Evolutionary conservation across 2,888 invertebrate species (phyloP).

Genomic region (Taphrorychus bicolor): DNA sequence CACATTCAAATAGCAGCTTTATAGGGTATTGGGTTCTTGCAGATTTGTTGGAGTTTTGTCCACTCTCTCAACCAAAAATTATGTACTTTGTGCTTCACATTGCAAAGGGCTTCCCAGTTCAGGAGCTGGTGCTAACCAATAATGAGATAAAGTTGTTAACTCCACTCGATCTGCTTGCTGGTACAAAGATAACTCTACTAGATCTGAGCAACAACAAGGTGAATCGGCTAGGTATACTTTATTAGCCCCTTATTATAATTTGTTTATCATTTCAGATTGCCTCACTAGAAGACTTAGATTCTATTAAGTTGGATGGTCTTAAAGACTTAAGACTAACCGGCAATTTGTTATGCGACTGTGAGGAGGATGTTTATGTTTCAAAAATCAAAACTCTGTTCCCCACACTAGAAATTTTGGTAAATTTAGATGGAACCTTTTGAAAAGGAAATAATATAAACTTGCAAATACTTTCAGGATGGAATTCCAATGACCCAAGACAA

Average conservation of each 20-base stretch:
- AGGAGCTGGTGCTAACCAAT: conserved; percentile 50
- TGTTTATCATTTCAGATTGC: conserved; percentile 42
- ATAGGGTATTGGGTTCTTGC: conserved; percentile 13
- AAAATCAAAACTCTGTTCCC: conserved; percentile 64
- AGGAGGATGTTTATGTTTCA: conserved; percentile 67
- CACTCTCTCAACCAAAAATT: conserved; percentile 61
- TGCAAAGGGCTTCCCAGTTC: conserved; percentile 48
- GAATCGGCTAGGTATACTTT: too few relatives aligned
- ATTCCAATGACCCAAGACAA: conserved; percentile 56
- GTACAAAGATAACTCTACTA: conserved; percentile 43
- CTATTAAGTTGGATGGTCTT: conserved; percentile 48
- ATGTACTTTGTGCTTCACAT: conserved; percentile 60
- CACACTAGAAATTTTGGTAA: conserved; percentile 62
- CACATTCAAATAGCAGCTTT: neutral
- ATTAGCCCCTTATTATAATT: too few relatives aligned
- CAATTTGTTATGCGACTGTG: conserved; percentile 74
- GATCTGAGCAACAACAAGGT: conserved; percentile 53
- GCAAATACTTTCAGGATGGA: conserved; percentile 62
- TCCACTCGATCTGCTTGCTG: conserved; percentile 52
- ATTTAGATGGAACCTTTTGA: conserved; percentile 43
- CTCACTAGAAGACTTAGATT: conserved; percentile 41
- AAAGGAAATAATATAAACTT: neutral
- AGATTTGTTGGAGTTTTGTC: conserved; percentile 58
- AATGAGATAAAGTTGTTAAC: conserved; percentile 54
- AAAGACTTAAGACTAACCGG: conserved; percentile 67